Evolutionary conservation across 2,797 vertebrate species (phyloP), one percentile per base, ranked within the genome.

Genomic region (Sebastes reedi): DNA sequence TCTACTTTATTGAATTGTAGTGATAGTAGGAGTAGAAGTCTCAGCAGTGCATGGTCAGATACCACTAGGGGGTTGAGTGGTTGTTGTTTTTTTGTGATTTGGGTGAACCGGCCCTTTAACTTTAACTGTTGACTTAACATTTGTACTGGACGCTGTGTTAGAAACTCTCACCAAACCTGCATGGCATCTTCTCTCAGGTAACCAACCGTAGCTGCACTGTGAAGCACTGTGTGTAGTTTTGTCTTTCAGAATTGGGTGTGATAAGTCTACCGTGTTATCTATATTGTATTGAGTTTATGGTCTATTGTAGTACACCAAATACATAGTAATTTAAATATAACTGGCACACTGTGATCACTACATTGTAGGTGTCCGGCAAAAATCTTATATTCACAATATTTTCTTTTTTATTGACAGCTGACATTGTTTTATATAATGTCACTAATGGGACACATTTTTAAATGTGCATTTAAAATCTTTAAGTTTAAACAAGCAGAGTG

Each of bases 141-240:
- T 66, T 85, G 22, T 88, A 61, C 36, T 82, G 36, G 52, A 81
- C 59, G 50, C 72, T 87, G 59, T 80, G 6, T 72, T 90, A 83
- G 67, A 81, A 61, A 25, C 59, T 62, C 77, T 88, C 83, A 89
- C 75, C 74, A 67, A 87, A 85, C 69, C 72, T 88, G 93, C 93
- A 94, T 93, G 92, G 86, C 81, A 82, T 88, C 86, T 85, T 87
- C 77, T 89, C 81, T 70, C 58, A 34, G 72, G 64, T 78, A 81
- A 74, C 42, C 42, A 46, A 46, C 77, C 13, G 25, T 74, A 88
- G 72, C 77, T 88, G 68, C 82, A 79, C 77, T 79, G 67, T 75
- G 55, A 67, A 32, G 20, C 50, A 65, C 18, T 86, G 39, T 80
- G 34, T 87, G 66, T 82, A 84, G 74, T 65, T 72, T 56, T 79